Conservation (phyloP, 1,140 invertebrate genomes). For the Aphidius ervi region DNA sequence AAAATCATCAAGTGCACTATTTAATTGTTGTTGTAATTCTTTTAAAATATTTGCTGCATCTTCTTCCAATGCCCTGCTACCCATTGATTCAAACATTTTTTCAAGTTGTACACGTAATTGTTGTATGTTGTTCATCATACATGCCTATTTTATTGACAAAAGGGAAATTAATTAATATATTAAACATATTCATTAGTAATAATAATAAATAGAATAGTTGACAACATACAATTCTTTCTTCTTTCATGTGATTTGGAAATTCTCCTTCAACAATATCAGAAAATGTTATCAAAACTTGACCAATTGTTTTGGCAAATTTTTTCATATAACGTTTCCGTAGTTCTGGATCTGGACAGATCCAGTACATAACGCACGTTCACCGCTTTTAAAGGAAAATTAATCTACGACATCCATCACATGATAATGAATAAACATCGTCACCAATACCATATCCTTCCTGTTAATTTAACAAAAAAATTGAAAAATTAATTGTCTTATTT, state of each 20-base stretch:
- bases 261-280: slow-evolving; percentile 97
- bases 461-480: too few relatives aligned
- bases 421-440: too few relatives aligned
- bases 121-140: slow-evolving; percentile 99
- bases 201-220: too few relatives aligned
- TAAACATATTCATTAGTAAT: too few relatives aligned
- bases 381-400: too few relatives aligned
- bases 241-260: slow-evolving; percentile 89
- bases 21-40: slow-evolving; percentile 92
- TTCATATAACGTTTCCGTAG: slow-evolving; percentile 99
- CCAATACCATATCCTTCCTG: too few relatives aligned
- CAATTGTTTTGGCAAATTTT: slow-evolving; percentile 96
- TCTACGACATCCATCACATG: too few relatives aligned
- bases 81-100: slow-evolving; percentile 99
- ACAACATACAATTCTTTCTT: slow-evolving; percentile 90
- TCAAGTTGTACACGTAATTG: slow-evolving; percentile 97
- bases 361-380: slow-evolving; percentile 97
- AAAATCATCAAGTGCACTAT: slow-evolving; percentile 92
- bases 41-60: slow-evolving; percentile 96
- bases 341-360: slow-evolving; percentile 98
- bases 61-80: slow-evolving; percentile 91
- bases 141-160: slow-evolving; percentile 79
- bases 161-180: slow-evolving; percentile 17
- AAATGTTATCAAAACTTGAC: slow-evolving; percentile 96
- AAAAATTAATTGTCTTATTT: too few relatives aligned